phyloP scores from a whole-genome alignment of 1,140 invertebrate species.

The Elysia chlorotica region DNA sequence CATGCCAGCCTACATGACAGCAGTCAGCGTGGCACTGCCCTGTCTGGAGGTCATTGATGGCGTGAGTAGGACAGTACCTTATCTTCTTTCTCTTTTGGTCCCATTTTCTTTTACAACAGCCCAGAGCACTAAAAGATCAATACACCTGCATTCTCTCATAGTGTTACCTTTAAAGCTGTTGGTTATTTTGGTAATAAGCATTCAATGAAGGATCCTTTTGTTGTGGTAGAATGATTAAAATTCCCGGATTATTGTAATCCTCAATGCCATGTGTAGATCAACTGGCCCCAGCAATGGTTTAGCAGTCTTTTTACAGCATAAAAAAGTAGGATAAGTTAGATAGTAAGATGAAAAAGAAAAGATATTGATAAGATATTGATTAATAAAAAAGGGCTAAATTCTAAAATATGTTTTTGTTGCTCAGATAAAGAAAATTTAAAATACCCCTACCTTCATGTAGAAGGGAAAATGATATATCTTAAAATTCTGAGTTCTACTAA shows the following conservation, averaged over 20 bases:
- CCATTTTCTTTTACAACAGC: background rate
- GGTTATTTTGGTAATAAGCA: background rate
- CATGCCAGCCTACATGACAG: conserved; percentile 36
- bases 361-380: no score
- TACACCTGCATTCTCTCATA: background rate
- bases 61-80: no score
- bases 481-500: background rate
- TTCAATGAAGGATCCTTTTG: background rate
- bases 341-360: no score
- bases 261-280: no score
- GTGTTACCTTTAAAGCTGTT: background rate
- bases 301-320: no score
- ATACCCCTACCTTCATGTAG: background rate
- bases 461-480: no score
- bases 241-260: no score
- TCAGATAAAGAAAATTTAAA: no score
- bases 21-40: conserved; percentile 38
- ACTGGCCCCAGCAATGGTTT: no score
- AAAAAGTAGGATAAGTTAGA: no score
- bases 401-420: background rate
- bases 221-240: background rate
- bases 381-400: no score
- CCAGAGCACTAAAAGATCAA: background rate
- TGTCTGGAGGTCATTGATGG: conserved; percentile 53
- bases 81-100: background rate